Evolutionary conservation across 2,888 invertebrate genomes (phyloP), one percentile per base, ranked within the genome.

Genomic region (Philonicus albiceps): DNA sequence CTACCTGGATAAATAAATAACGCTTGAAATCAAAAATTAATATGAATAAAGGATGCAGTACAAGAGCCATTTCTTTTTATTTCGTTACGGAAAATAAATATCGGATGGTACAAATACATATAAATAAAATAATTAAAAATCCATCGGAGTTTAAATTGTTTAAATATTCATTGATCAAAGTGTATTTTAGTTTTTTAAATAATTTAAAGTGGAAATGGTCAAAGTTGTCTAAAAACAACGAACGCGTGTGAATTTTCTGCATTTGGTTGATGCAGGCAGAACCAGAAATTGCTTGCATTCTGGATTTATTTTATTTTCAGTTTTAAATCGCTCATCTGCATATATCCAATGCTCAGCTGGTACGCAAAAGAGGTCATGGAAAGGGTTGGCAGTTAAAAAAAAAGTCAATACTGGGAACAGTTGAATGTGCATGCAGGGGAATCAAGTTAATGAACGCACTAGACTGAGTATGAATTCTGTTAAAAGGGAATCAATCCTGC

Each of bases 381-480:
- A 34, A 37, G 16, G 75, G 31, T 31, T 16, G 19, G n/a, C 6
- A 31, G 34, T n/a, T 34, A 1, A 8, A 31, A 75, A 31, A 75
- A 75, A 75, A 16, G 75, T 75, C 75, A 75, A 75, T 37, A 75
- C 6, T 16, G 3, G 34, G 19, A 75, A 19, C 34, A n/a, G 2
- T 31, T n/a, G 7, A 75, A 30, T 37, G 31, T 75, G 75, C 75
- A 16, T 75, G 37, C 7, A 30, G 75, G 3, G 75, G 34, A 37
- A 75, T 75, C 11, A 75, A 75, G 31, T 75, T 75, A 34, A 75
- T 75, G 75, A 75, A 75, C 37, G 75, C 75, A 75, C 27, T 31
- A 34, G 31, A 19, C 19, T 16, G 19, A 19, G 30, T 34, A 16
- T 30, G 34, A 31, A 37, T 34, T 75, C 16, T 13, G 34, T 34